Base-by-base conservation (phyloP, 2,797 vertebrate genomes). In the Tolypeutes matacus region DNA sequence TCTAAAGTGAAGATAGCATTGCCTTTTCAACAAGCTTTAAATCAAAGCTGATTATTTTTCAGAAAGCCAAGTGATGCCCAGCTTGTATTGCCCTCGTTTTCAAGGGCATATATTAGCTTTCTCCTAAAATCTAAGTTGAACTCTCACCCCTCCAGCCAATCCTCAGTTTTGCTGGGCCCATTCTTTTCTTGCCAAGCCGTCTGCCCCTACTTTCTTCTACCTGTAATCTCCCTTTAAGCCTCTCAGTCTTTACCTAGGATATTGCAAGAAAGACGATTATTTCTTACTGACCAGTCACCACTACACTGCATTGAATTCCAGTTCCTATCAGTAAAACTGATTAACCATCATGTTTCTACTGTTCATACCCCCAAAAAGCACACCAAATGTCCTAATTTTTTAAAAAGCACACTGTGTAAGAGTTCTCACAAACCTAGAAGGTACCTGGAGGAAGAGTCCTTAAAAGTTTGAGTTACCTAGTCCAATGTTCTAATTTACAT, bases 231-330 rank as follows among this genome's bases (percentile, higher is more conserved):
- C 58, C 53, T n/a, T 3, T 1, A 15, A 3, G 7, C n/a, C 11
- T 3, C 15, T n/a, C 58, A 53, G 9, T 4, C 17, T 21, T 56
- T 3, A 0, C 5, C 36, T 46, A 69, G 42, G 29, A 0, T 14
- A 23, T 20, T 21, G 1, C 25, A 69, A 25, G 25, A 56, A 51
- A 31, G 64, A 21, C 2, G 39, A 39, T 39, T 20, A 17, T 64
- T 93, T 78, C 75, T 65, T 21, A 62, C 15, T 34, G 20, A 82
- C 23, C 12, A 91, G 21, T n/a, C n/a, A 78, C 46, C 81, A 75
- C 9, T 4, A 62, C 18, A 23, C 3, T 27, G 34, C 56, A 78
- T 58, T 82, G 23, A 65, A 77, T 5, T n/a, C 12, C 51, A 70
- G 62, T 23, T 21, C 58, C 62, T 12, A 46, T n/a, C 25, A 69